A percentile compares a stretch with the other conserved stretches of the same genome.
phyloP scores from a whole-genome alignment of 2,888 invertebrate species.

The Nomada fucata region DNA sequence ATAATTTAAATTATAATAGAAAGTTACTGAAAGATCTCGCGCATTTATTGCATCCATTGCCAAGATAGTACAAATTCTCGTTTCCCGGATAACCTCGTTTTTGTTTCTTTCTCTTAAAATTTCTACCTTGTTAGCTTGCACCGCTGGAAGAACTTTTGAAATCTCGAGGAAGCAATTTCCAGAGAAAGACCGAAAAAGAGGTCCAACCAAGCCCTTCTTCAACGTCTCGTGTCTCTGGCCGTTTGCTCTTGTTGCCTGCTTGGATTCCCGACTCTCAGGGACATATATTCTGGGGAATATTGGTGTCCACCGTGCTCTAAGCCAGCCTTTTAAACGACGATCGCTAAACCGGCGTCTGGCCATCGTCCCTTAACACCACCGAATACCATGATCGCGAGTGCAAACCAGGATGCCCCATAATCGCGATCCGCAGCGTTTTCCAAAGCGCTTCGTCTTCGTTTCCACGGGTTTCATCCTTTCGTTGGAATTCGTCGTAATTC shows the following conservation, averaged over 20 bases:
- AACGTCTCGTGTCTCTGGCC: background rate
- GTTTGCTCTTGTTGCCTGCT: constrained; percentile 37
- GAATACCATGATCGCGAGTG: background rate
- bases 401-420: constrained; percentile 22
- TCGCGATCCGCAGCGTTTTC: constrained; percentile 32
- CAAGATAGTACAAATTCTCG: constrained; percentile 28
- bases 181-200: constrained; percentile 46
- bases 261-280: constrained; percentile 36
- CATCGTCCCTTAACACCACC: constrained; percentile 40
- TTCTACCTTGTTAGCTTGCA: constrained; percentile 26
- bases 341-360: constrained; percentile 27
- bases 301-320: constrained; percentile 34
- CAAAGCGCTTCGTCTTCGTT: background rate
- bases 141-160: constrained; percentile 41
- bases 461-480: no score
- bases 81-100: background rate
- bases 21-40: background rate
- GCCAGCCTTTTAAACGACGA: constrained; percentile 44
- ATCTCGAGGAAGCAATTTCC: constrained; percentile 52
- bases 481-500: no score
- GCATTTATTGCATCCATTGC: background rate
- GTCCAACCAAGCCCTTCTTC: constrained; percentile 21
- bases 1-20: no score
- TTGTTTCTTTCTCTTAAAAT: constrained; percentile 2
- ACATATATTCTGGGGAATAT: constrained; percentile 48